Evolutionary conservation across 2,113 vertebrate species (phyloP).

Genomic region (Periophthalmodon schlosseri): DNA sequence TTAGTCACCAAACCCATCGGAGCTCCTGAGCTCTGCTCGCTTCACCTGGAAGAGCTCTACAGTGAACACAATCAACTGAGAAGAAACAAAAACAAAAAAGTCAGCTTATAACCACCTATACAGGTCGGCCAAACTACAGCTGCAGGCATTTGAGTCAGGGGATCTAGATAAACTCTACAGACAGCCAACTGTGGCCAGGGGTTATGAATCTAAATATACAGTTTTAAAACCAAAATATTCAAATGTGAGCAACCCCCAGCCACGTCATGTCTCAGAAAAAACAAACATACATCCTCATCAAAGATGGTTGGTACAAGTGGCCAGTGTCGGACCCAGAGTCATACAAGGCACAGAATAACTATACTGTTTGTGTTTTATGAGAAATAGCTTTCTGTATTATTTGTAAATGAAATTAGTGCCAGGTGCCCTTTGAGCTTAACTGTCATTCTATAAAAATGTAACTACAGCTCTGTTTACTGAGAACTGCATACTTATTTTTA

Average conservation of each 20-base stretch:
- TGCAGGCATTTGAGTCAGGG: neutral
- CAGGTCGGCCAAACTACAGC: constrained; percentile 16
- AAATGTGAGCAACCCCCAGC: constrained; percentile 61
- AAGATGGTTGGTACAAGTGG: neutral
- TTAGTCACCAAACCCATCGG: constrained; percentile 74
- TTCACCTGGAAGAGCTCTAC: constrained; percentile 35
- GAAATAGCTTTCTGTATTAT: neutral
- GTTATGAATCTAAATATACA: constrained; percentile 72
- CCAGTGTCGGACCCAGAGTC: constrained; percentile 27
- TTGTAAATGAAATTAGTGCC: neutral
- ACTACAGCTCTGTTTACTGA: neutral
- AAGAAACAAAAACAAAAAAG: constrained; percentile 3
- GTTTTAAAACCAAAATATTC: constrained; percentile 72
- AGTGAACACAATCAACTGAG: constrained; percentile 12
- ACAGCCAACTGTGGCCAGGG: constrained; percentile 35
- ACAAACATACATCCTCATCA: constrained; percentile 13
- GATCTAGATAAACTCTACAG: constrained; percentile 7
- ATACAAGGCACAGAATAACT: constrained; percentile 26
- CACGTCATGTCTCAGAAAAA: constrained; percentile 8
- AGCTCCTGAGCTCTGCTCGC: constrained; percentile 11
- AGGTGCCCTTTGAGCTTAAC: neutral
- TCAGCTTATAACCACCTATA: constrained; percentile 27
- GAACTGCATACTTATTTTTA: neutral
- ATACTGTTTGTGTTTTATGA: neutral
- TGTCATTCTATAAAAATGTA: neutral